Conservation (phyloP, 2,797 vertebrate species). For the Notolabrus celidotus region DNA sequence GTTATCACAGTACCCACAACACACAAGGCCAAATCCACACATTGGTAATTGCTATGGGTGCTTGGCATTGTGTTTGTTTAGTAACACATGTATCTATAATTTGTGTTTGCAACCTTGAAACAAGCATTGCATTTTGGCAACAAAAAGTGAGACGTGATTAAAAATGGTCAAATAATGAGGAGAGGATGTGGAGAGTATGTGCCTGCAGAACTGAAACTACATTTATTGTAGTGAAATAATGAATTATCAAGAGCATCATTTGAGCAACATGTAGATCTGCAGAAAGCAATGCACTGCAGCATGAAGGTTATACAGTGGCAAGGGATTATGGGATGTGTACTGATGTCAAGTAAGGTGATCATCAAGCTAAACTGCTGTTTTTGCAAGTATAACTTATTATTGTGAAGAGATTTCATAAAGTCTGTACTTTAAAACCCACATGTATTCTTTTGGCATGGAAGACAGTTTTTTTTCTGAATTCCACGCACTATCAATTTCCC, state of each 20-base stretch:
- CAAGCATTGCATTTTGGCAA: slow-evolving; percentile 1
- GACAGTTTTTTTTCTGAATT: slow-evolving; percentile 25
- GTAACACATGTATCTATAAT: background rate
- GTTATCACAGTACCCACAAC: background rate
- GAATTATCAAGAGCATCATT: too few species aligned
- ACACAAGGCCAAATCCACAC: background rate
- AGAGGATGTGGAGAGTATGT: background rate
- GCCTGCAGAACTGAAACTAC: background rate
- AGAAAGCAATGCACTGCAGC: background rate
- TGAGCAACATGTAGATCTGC: background rate
- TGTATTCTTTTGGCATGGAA: slow-evolving; percentile 44
- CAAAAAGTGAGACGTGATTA: background rate
- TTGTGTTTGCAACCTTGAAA: background rate
- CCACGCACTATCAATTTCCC: slow-evolving; percentile 37
- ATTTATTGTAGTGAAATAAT: background rate
- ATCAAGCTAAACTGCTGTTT: slow-evolving; percentile 5
- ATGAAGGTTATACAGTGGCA: slow-evolving; percentile 8
- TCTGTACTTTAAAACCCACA: slow-evolving; percentile 37
- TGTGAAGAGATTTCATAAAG: slow-evolving; percentile 33
- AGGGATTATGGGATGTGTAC: slow-evolving; percentile 8
- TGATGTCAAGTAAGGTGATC: slow-evolving; percentile 16
- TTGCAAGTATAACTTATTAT: slow-evolving; percentile 12
- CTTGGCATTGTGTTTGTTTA: background rate
- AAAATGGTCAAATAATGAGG: background rate
- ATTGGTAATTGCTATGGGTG: background rate